A percentile compares a stretch with the other conserved stretches of the same genome.
Conservation (phyloP, 2,797 vertebrate genomes). For the Acomys russatus region DNA sequence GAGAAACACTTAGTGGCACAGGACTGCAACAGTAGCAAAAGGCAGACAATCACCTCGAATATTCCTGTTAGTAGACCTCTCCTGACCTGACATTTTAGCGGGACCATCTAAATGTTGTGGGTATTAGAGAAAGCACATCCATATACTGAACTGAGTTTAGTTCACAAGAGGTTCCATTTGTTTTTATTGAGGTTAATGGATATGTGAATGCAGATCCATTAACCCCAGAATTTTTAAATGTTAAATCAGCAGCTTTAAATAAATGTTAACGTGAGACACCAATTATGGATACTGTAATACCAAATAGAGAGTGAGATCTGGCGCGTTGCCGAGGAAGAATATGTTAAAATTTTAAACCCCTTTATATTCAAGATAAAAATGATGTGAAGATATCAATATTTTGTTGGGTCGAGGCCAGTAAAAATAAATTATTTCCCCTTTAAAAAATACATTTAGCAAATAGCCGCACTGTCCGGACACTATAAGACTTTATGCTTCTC, state of each 20-base stretch:
- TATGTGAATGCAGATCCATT: conserved; percentile 90
- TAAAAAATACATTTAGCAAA: conserved; percentile 81
- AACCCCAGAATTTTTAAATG: conserved; percentile 92
- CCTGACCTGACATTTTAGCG: conserved; percentile 90
- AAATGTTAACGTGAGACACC: conserved; percentile 91
- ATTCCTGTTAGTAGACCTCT: conserved; percentile 86
- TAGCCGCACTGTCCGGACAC: conserved; percentile 42
- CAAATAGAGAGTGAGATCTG: conserved; percentile 90
- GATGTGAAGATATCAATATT: conserved; percentile 81
- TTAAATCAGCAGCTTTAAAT: conserved; percentile 93
- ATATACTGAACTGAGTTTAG: conserved; percentile 90
- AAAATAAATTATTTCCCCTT: conserved; percentile 80
- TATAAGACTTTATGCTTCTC: conserved; percentile 76
- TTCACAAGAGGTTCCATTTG: conserved; percentile 92
- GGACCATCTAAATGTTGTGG: conserved; percentile 89
- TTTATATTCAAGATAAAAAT: conserved; percentile 85
- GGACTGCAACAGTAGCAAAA: conserved; percentile 79
- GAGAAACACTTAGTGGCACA: background rate
- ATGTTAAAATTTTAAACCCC: conserved; percentile 85
- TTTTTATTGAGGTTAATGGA: conserved; percentile 93
- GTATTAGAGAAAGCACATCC: conserved; percentile 89
- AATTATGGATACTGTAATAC: conserved; percentile 90
- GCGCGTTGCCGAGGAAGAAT: conserved; percentile 86
- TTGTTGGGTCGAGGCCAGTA: conserved; percentile 74
- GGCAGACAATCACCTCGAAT: conserved; percentile 89